Evolutionary conservation across 2,797 vertebrate species (phyloP), one percentile per base, ranked within the genome.

Genomic region (Peromyscus eremicus): DNA sequence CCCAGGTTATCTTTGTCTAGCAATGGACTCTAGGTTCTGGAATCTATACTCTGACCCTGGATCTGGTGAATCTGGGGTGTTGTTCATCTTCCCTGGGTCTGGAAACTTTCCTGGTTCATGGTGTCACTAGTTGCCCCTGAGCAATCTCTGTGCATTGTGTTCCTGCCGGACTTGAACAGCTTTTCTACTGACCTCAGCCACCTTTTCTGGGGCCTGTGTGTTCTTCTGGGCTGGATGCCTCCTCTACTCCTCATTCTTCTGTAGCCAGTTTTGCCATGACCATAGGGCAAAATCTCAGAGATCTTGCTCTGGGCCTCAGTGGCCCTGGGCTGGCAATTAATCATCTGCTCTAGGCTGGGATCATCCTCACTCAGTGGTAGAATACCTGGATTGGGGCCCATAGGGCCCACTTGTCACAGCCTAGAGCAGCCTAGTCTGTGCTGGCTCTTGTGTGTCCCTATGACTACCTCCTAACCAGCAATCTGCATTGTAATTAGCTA

Each of bases 401-500:
- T 4, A 3, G 37, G 37, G 40, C 14, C 21, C 55, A 60, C 0
- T 11, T 32, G 37, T 66, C 80, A 64, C 40, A 49, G 13, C 21
- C 23, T 46, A 82, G 40, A 66, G 21, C 13, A 77, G 14, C 29
- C 73, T 27, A 37, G 77, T 71, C 64, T 70, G 11, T 34, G 25
- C n/a, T 7, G 34, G 60, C 60, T 85, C 57, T 6, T 43, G 25
- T 62, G 13, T 29, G 23, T 25, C 66, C 75, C 76, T 86, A 92
- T 93, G 97, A 97, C 94, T 93, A 84, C 94, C 83, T 92, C 81
- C 97, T 86, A 40, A 94, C 89, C 82, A 82, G 86, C 0, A 5
- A 62, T 94, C 92, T 96, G 96, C 97, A 97, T 98, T 82, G 89
- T 98, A 98, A 99, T 97, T 93, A 98, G 96, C 90, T 98, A 87